Conservation (phyloP, 1,140 invertebrate species). For the Carposina sasakii region DNA sequence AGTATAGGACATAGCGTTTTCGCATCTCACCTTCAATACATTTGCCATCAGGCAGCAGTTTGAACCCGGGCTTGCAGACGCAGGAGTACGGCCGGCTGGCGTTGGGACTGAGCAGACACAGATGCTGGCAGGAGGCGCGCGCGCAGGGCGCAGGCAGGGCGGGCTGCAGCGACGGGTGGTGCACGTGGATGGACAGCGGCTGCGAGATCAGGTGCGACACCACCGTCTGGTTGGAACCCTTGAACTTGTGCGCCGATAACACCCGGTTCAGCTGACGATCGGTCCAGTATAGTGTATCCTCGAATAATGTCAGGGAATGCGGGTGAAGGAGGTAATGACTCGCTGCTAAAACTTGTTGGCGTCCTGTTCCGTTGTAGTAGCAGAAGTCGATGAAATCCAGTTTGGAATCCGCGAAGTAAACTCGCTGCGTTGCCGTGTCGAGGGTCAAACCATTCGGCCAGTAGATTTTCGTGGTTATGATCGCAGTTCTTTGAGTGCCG, state of each 20-base stretch:
- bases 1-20: no score
- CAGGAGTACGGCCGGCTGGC: slow-evolving; percentile 84
- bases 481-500: slow-evolving; percentile 86
- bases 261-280: slow-evolving; percentile 93
- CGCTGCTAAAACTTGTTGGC: slow-evolving; percentile 89
- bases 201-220: slow-evolving; percentile 96
- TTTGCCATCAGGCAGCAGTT: slow-evolving; percentile 77
- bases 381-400: slow-evolving; percentile 99
- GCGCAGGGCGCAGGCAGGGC: slow-evolving; percentile 87
- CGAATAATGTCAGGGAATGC: slow-evolving; percentile 93
- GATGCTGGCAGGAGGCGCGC: slow-evolving; percentile 86
- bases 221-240: slow-evolving; percentile 91
- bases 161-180: slow-evolving; percentile 95
- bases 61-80: slow-evolving; percentile 92
- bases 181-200: slow-evolving; percentile 94
- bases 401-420: slow-evolving; percentile 99
- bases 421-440: slow-evolving; percentile 92
- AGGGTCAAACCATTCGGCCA: slow-evolving; percentile 98
- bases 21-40: slow-evolving; percentile 85
- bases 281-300: slow-evolving; percentile 97
- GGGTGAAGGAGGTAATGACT: slow-evolving; percentile 96
- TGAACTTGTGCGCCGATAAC: slow-evolving; percentile 92
- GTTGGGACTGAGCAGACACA: slow-evolving; percentile 91
- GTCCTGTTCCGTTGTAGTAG: slow-evolving; percentile 93
- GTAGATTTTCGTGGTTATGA: slow-evolving; percentile 97